Evolutionary conservation across 2,797 vertebrate species (phyloP).

Genomic region (Bovichtus diacanthus): DNA sequence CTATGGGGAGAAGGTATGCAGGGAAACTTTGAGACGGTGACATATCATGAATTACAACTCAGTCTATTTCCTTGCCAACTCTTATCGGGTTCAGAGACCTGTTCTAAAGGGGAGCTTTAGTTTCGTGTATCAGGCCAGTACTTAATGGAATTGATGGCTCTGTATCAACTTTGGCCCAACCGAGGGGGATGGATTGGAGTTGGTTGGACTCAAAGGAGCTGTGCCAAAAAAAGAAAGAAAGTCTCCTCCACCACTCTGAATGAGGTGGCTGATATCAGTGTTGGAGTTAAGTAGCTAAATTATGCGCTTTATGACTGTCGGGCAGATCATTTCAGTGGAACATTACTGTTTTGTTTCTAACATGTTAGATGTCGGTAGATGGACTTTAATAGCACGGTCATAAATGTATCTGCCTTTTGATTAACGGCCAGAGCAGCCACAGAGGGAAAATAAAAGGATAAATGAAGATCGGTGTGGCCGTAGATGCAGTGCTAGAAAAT

Average conservation of each 20-base stretch:
- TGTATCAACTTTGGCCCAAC: conserved; percentile 76
- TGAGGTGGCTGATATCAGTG: conserved; percentile 46
- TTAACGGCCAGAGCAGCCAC: not conserved
- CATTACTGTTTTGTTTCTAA: conserved; percentile 26
- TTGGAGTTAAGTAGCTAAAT: conserved; percentile 48
- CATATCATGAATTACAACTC: conserved; percentile 80
- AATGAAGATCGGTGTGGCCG: conserved; percentile 18
- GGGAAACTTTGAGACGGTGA: conserved; percentile 68
- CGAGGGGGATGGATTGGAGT: conserved; percentile 46
- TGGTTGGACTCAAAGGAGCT: conserved; percentile 45
- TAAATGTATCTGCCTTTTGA: conserved; percentile 14
- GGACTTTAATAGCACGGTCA: not conserved
- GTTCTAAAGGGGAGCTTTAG: conserved; percentile 76
- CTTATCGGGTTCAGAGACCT: conserved; percentile 76
- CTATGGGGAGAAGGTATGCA: conserved; percentile 64
- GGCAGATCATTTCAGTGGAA: conserved; percentile 16
- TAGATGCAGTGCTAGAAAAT: conserved; percentile 2
- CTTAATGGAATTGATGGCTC: conserved; percentile 86
- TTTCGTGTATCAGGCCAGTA: conserved; percentile 73
- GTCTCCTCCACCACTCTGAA: conserved; percentile 33
- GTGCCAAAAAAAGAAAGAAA: conserved; percentile 54
- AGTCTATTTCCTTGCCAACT: conserved; percentile 71
- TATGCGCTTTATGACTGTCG: conserved; percentile 31
- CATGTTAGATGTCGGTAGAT: conserved; percentile 16
- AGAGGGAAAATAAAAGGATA: conserved; percentile 10